Conservation (phyloP, 2,113 vertebrate genomes). For the Perca schrenkii region DNA sequence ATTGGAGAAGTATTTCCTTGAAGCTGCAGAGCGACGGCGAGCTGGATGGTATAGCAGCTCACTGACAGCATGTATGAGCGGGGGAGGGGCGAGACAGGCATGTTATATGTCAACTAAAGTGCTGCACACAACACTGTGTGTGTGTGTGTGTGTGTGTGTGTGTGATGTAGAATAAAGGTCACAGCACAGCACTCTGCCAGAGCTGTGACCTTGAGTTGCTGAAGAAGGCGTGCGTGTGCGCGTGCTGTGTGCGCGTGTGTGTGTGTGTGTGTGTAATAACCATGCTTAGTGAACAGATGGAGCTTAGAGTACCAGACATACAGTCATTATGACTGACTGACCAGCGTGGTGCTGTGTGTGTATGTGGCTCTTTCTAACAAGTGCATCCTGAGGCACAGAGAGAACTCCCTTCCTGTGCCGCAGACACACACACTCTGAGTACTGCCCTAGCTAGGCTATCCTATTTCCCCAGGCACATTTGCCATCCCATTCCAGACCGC, state of each 20-base stretch:
- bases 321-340: conserved; percentile 81
- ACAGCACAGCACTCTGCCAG: conserved; percentile 69
- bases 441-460: conserved; percentile 51
- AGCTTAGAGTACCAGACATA: conserved; percentile 81
- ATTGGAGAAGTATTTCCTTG: conserved; percentile 35
- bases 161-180: conserved; percentile 81
- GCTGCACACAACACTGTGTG: conserved; percentile 66
- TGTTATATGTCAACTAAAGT: conserved; percentile 76
- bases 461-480: conserved; percentile 67
- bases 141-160: conserved; percentile 31
- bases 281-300: conserved; percentile 83
- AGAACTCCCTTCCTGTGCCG: conserved; percentile 45
- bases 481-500: conserved; percentile 57
- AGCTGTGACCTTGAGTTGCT: conserved; percentile 81
- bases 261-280: conserved; percentile 75
- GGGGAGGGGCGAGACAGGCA: conserved; percentile 71
- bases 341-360: conserved; percentile 40
- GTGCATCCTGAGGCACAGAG: conserved; percentile 55
- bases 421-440: conserved; percentile 17
- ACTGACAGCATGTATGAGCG: conserved; percentile 27
- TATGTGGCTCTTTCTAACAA: conserved; percentile 71
- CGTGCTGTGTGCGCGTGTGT: conserved; percentile 32
- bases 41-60: conserved; percentile 53
- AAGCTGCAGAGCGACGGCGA: conserved; percentile 34
- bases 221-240: conserved; percentile 47